Evolutionary conservation across 2,113 vertebrate species (phyloP).

Genomic region (Entomyzon cyanotis): DNA sequence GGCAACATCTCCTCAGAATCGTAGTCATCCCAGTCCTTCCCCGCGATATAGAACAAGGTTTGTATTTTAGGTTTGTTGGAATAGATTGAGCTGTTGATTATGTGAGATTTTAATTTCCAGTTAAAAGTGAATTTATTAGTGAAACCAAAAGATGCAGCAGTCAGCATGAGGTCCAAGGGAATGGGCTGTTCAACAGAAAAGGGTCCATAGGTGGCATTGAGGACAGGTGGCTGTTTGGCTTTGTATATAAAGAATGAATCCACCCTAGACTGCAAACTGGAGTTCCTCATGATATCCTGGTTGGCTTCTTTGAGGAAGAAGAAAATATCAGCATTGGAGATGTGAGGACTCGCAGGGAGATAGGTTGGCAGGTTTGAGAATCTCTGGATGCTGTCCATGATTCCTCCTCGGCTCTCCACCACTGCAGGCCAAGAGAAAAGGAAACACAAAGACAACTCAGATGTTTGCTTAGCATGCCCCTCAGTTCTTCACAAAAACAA

Average conservation of each 20-base stretch:
- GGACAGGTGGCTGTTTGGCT: conserved; percentile 74
- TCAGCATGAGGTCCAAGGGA: conserved; percentile 83
- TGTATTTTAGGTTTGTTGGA: conserved; percentile 87
- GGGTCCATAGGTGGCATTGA: conserved; percentile 92
- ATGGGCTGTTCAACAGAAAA: conserved; percentile 78
- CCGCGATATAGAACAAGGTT: conserved; percentile 88
- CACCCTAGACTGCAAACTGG: conserved; percentile 86
- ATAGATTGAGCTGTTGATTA: conserved; percentile 84
- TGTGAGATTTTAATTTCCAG: conserved; percentile 83
- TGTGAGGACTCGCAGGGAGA: conserved; percentile 81
- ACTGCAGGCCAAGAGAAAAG: conserved; percentile 64
- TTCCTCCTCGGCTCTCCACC: conserved; percentile 73
- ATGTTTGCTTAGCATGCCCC: background rate
- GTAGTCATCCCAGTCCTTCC: conserved; percentile 86
- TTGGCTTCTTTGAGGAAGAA: conserved; percentile 93
- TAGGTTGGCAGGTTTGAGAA: conserved; percentile 88
- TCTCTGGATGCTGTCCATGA: conserved; percentile 75
- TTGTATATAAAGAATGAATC: conserved; percentile 89
- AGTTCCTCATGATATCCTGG: conserved; percentile 91
- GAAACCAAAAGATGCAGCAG: conserved; percentile 67
- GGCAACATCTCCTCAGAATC: conserved; percentile 77
- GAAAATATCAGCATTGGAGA: conserved; percentile 78
- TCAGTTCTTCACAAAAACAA: background rate
- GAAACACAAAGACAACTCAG: conserved; percentile 24
- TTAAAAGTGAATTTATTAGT: conserved; percentile 76